Percentiles rank a stretch among this genome's conserved stretches.
These are phyloP conservation scores for Synanthedon tipuliformis DNA, from an alignment of 2,888 invertebrate species.

Conservation along the genomic window DNA sequence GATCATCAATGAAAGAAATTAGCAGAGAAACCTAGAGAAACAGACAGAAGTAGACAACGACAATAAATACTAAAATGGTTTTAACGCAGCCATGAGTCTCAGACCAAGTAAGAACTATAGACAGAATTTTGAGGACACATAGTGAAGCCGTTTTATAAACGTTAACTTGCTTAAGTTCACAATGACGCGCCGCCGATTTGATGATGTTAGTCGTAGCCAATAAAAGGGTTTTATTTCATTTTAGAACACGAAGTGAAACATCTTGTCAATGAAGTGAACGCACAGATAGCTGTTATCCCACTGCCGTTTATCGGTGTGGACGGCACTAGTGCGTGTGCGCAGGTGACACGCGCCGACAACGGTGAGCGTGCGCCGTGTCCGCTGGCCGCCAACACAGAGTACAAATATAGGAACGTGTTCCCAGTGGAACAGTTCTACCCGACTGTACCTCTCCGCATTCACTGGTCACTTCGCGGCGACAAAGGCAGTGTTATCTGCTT, in stretches of 20 bases:
- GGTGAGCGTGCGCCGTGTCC: slow-evolving; percentile 73
- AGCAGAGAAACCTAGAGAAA: too few relatives aligned
- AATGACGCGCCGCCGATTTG: too few relatives aligned
- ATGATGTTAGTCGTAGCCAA: too few relatives aligned
- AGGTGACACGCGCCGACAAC: slow-evolving; percentile 44
- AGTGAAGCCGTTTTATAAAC: too few relatives aligned
- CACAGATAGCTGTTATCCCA: slow-evolving; percentile 61
- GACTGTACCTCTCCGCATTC: slow-evolving; percentile 59
- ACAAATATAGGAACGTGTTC: slow-evolving; percentile 72
- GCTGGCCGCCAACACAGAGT: slow-evolving; percentile 72
- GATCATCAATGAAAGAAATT: too few relatives aligned
- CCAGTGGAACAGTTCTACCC: slow-evolving; percentile 63
- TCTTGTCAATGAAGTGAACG: slow-evolving; percentile 69
- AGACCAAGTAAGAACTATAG: too few relatives aligned
- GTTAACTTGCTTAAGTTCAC: too few relatives aligned
- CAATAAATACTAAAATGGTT: too few relatives aligned
- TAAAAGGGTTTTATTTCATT: slow-evolving; percentile 11
- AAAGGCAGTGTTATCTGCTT: slow-evolving; percentile 71
- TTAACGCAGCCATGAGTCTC: too few relatives aligned
- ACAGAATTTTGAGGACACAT: too few relatives aligned
- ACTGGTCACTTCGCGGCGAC: slow-evolving; percentile 70
- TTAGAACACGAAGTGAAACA: slow-evolving; percentile 54
- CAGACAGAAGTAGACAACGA: too few relatives aligned
- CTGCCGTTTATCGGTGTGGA: slow-evolving; percentile 81
- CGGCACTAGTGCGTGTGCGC: slow-evolving; percentile 73